Conservation (phyloP, 2,888 invertebrate species). For the Pseudanteris insignis region DNA sequence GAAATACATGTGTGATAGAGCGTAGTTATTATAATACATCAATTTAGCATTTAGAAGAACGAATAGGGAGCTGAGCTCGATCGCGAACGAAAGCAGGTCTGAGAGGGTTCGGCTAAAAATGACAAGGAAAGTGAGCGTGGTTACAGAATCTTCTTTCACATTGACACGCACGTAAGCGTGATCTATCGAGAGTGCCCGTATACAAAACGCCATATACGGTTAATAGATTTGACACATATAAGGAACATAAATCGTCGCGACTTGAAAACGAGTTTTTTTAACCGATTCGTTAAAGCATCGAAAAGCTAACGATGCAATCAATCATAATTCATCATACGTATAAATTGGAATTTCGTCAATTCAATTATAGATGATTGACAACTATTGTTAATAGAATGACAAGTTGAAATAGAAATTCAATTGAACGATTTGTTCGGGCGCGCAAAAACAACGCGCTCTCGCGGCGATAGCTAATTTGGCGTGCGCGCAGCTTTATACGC, state of each 20-base stretch:
- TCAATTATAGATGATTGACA: no score
- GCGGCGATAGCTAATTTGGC: conserved; percentile 25
- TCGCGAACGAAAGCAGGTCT: conserved; percentile 30
- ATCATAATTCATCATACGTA: no score
- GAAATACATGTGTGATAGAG: conserved; percentile 23
- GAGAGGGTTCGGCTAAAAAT: conserved; percentile 35
- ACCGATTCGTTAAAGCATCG: no score
- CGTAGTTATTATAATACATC: conserved; percentile 27
- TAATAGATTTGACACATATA: conserved; percentile 27
- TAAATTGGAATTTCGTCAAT: background rate
- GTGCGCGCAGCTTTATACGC: conserved; percentile 2
- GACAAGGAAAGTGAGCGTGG: conserved; percentile 36
- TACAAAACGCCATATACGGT: conserved; percentile 16
- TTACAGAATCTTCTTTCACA: conserved; percentile 24
- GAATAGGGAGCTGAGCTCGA: conserved; percentile 29
- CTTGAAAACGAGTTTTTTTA: conserved; percentile 4
- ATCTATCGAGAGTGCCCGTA: conserved; percentile 18
- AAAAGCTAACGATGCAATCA: no score
- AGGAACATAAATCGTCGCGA: conserved; percentile 5
- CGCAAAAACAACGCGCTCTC: conserved; percentile 6
- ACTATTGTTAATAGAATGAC: no score
- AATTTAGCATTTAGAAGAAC: conserved; percentile 35
- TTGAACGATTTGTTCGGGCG: no score
- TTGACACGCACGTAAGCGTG: conserved; percentile 16
- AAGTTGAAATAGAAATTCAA: no score